Evolutionary conservation across 1,140 invertebrate species (phyloP), one percentile per base, ranked within the genome.

Genomic region (Cotesia chilonis): DNA sequence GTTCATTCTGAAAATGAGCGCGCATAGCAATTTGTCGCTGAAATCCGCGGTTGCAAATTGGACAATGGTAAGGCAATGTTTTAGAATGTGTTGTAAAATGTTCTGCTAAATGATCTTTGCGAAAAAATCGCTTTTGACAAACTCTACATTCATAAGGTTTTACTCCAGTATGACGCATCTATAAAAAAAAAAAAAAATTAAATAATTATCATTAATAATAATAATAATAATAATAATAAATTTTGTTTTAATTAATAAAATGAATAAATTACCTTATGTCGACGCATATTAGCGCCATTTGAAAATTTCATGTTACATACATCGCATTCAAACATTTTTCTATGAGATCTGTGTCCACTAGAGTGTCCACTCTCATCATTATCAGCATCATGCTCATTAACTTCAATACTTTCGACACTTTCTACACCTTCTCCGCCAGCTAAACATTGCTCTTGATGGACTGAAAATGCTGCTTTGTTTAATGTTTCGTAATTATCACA

Each of bases 291-390:
- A 51, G 95, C 95, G 71, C 95, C 95, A 86, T 97, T 96, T n/a
- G 94, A 96, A 88, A 97, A 97, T 87, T 95, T 95, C 94, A 96
- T 96, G 81, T 96, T 94, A 84, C 96, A 97, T 67, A 97, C 93
- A 86, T 97, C 95, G 84, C 96, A 97, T 82, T 96, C 94, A 82
- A 95, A 96, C 79, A 95, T 91, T 85, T 95, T 96, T 77, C 94
- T 89, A 80, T 92, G 92, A 79, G 85, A 82, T 76, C 84, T 78
- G 74, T 84, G 87, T 60, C 86, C 84, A 47, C 41, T 47, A 72
- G 88, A 87, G 71, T 87, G 87, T 72, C 87, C 87, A 47, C 41
- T 47, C 76, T 88, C 88, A 17, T 84, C 86, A 38, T 81, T 83
- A 71, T 86, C 83, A 47, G 77, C 83, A 63, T 86, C 84, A 75